Conservation (phyloP, 2,113 vertebrate genomes). For the Suncus etruscus region DNA sequence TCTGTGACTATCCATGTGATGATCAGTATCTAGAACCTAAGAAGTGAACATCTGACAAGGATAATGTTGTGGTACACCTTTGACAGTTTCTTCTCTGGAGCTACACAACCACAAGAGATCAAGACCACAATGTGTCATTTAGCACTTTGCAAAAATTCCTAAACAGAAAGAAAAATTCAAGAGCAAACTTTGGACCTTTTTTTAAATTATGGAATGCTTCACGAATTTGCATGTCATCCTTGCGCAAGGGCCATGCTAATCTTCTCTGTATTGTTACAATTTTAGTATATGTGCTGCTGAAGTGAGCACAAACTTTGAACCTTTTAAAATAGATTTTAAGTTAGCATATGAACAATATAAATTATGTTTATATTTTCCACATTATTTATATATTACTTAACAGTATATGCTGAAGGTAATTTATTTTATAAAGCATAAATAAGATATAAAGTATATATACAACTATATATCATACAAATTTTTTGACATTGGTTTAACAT, state of each 20-base stretch:
- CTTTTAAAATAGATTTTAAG: conserved; percentile 44
- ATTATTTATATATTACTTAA: conserved; percentile 58
- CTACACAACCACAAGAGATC: neutral
- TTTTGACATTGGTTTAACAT: conserved; percentile 52
- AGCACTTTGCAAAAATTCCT: conserved; percentile 8
- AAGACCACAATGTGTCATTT: conserved; percentile 8
- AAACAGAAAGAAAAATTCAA: conserved; percentile 25
- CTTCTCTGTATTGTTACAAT: too few species aligned
- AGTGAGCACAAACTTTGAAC: neutral
- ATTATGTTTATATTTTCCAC: conserved; percentile 35
- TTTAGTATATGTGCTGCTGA: too few species aligned
- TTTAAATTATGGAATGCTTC: too few species aligned
- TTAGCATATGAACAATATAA: conserved; percentile 57
- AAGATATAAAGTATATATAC: conserved; percentile 21
- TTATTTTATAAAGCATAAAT: neutral
- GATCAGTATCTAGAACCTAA: neutral
- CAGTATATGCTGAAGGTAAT: conserved; percentile 32
- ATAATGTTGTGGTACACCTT: neutral
- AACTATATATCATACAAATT: conserved; percentile 36
- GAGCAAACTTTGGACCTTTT: conserved; percentile 20
- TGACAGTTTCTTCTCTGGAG: neutral
- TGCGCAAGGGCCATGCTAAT: too few species aligned
- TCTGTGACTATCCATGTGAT: neutral
- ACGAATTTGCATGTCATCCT: too few species aligned
- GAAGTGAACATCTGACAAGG: neutral